phyloP scores from a whole-genome alignment of 2,888 invertebrate species.

The Dichetophora obliterata region DNA sequence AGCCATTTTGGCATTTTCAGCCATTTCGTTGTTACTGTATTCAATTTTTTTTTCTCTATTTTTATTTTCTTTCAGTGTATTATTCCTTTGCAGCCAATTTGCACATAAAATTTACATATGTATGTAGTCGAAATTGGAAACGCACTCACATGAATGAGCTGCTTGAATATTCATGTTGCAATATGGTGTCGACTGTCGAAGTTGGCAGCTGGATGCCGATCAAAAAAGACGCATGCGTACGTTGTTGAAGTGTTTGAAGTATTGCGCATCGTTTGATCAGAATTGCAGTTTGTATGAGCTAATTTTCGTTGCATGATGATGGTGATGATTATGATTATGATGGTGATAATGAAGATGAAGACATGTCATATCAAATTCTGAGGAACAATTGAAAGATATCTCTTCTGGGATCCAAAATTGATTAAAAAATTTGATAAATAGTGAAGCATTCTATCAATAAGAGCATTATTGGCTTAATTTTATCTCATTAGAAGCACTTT shows the following conservation, averaged over 20 bases:
- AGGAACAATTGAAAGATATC: too few relatives aligned
- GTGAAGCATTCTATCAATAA: too few relatives aligned
- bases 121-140: slow-evolving; percentile 36
- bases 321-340: not conserved
- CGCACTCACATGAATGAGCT: slow-evolving; percentile 32
- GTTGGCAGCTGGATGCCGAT: not conserved
- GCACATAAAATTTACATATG: slow-evolving; percentile 39
- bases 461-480: too few relatives aligned
- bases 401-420: too few relatives aligned
- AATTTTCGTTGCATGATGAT: not conserved
- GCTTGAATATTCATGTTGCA: slow-evolving; percentile 31
- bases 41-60: not conserved
- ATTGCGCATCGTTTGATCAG: not conserved
- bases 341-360: too few relatives aligned
- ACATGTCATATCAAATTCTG: not conserved
- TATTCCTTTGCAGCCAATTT: slow-evolving; percentile 26
- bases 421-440: too few relatives aligned
- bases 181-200: slow-evolving; percentile 11
- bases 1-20: not conserved
- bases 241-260: not conserved
- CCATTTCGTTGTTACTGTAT: not conserved
- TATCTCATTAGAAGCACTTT: too few relatives aligned
- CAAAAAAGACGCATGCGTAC: not conserved
- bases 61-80: slow-evolving; percentile 22
- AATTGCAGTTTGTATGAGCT: too few relatives aligned